phyloP scores from a whole-genome alignment of 2,113 vertebrate genomes.

The Ciconia stormi region DNA sequence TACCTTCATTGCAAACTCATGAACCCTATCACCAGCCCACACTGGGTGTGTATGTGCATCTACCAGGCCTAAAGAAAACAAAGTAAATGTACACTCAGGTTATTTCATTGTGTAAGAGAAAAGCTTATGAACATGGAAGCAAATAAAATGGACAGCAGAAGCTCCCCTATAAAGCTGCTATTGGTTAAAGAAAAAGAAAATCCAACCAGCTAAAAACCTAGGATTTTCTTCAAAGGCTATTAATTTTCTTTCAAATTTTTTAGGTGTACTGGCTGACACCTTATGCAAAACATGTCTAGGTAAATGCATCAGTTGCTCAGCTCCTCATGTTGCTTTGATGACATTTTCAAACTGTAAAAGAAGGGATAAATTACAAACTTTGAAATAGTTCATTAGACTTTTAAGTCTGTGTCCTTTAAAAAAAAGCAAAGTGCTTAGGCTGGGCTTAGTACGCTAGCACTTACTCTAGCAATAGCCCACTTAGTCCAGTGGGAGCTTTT shows the following conservation, averaged over 20 bases:
- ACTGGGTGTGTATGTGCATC: conserved; percentile 97
- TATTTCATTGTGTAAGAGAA: background rate
- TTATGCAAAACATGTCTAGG: background rate
- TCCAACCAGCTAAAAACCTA: background rate
- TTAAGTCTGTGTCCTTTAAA: background rate
- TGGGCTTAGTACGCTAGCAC: background rate
- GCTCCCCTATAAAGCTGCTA: background rate
- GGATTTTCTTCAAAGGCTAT: background rate
- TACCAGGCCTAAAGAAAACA: conserved; percentile 85
- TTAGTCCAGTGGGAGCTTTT: background rate
- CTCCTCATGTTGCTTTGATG: background rate
- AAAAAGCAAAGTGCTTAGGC: background rate
- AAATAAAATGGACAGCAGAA: background rate
- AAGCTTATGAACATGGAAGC: background rate
- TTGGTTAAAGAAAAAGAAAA: background rate
- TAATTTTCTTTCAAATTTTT: background rate
- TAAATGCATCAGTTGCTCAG: background rate
- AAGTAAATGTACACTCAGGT: background rate
- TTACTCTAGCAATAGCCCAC: background rate
- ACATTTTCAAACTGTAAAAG: background rate
- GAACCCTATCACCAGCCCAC: conserved; percentile 95
- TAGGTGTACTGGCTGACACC: background rate
- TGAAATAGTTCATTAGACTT: background rate
- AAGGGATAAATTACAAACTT: background rate
- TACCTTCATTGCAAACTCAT: conserved; percentile 99